phyloP scores from a whole-genome alignment of 2,888 invertebrate genomes.

The Drosophila kokeensis region DNA sequence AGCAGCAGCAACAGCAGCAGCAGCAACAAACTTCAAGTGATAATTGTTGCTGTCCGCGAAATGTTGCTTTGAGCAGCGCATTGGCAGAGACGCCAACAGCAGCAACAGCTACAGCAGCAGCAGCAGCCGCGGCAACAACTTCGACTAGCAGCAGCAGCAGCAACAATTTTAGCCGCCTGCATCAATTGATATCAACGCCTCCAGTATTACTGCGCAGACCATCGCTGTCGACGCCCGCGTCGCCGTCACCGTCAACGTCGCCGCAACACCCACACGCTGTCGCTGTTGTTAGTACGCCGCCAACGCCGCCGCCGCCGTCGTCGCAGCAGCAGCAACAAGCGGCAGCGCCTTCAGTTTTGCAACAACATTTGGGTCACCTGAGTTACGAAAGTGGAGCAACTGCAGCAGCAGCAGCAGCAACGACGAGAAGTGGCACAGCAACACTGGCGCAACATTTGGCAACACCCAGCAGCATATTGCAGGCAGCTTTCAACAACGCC shows the following conservation, averaged over 20 bases:
- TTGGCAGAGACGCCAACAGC: conserved; percentile 45
- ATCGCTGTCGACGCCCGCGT: conserved; percentile 59
- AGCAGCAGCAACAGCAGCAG: conserved; percentile 30
- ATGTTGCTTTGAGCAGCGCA: conserved; percentile 59
- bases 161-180: conserved; percentile 82
- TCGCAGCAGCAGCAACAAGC: conserved; percentile 48
- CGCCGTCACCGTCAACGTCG: conserved; percentile 35
- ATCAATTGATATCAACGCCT: conserved; percentile 83
- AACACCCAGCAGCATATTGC: conserved; percentile 78
- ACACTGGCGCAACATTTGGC: conserved; percentile 82
- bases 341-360: conserved; percentile 78
- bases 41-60: conserved; percentile 76
- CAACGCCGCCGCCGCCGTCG: conserved; percentile 44
- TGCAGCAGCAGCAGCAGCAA: conserved; percentile 57
- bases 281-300: conserved; percentile 51
- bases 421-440: conserved; percentile 73
- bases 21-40: conserved; percentile 53
- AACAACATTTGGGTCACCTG: conserved; percentile 84
- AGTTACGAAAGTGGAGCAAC: conserved; percentile 82
- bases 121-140: conserved; percentile 35
- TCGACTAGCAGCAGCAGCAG: conserved; percentile 64
- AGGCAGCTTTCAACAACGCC: conserved; percentile 70
- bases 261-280: conserved; percentile 58
- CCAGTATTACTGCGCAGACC: conserved; percentile 79
- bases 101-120: conserved; percentile 49